These are phyloP conservation scores for Drosophila truncata DNA, from an alignment of 1,140 invertebrate species.

Conservation along the genomic window DNA sequence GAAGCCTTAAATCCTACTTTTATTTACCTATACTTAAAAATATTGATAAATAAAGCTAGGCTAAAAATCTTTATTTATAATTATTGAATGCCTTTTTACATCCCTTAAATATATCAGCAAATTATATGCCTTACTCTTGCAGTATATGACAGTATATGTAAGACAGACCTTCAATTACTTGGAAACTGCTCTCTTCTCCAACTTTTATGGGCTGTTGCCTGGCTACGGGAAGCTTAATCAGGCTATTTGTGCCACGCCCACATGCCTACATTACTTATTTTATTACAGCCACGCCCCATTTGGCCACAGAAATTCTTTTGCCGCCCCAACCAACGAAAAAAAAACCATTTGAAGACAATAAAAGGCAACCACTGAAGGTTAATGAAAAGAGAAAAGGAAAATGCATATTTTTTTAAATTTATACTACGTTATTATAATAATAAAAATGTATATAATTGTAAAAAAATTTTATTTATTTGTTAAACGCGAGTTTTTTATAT, in stretches of 20 bases:
- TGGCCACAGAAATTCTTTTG: background rate
- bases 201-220: slow-evolving; percentile 25
- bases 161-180: background rate
- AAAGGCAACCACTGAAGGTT: slow-evolving; percentile 64
- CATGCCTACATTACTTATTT: slow-evolving; percentile 15
- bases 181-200: background rate
- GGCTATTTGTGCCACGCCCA: slow-evolving; percentile 66
- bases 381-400: slow-evolving; percentile 34
- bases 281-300: slow-evolving; percentile 13
- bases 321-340: background rate
- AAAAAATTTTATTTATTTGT: background rate
- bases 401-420: background rate
- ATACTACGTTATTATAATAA: background rate
- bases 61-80: background rate
- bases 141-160: background rate
- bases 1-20: background rate
- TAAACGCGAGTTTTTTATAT: background rate
- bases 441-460: too few relatives aligned
- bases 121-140: background rate
- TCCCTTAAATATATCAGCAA: background rate
- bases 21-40: background rate
- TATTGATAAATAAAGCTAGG: background rate
- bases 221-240: slow-evolving; percentile 49
- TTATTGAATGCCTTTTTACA: background rate
- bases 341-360: slow-evolving; percentile 48